Conservation (phyloP, 1,140 invertebrate genomes). For the Lepidurus couesii region DNA sequence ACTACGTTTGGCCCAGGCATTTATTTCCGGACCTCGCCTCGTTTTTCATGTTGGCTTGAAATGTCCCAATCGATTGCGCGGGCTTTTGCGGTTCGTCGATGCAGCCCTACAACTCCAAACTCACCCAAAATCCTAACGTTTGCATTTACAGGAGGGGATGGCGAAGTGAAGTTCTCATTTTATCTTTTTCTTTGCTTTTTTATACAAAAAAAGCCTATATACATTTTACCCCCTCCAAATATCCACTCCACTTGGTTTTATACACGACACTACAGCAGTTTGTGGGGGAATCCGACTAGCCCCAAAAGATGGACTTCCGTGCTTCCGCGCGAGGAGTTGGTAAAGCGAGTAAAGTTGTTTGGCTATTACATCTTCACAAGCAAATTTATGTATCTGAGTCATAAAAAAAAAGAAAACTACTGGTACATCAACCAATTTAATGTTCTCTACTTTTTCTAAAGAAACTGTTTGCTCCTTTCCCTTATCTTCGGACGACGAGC, state of each 20-base stretch:
- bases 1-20: constrained; percentile 21
- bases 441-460: neutral
- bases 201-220: neutral
- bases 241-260: neutral
- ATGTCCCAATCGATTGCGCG: neutral
- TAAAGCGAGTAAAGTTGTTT: neutral
- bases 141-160: neutral
- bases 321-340: neutral
- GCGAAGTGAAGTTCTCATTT: neutral
- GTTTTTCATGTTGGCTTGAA: constrained; percentile 5
- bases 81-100: neutral
- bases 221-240: neutral
- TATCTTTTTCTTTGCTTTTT: neutral
- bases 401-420: neutral
- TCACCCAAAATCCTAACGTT: constrained; percentile 1
- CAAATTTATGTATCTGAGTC: neutral
- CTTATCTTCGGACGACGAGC: neutral
- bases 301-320: neutral
- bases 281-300: constrained; percentile 12
- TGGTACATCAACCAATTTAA: neutral
- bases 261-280: neutral
- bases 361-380: neutral
- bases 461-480: neutral
- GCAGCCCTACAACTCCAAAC: neutral
- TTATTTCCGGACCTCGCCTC: neutral